Conservation (phyloP, 2,113 vertebrate species). For the Misgurnus mizolepis region DNA sequence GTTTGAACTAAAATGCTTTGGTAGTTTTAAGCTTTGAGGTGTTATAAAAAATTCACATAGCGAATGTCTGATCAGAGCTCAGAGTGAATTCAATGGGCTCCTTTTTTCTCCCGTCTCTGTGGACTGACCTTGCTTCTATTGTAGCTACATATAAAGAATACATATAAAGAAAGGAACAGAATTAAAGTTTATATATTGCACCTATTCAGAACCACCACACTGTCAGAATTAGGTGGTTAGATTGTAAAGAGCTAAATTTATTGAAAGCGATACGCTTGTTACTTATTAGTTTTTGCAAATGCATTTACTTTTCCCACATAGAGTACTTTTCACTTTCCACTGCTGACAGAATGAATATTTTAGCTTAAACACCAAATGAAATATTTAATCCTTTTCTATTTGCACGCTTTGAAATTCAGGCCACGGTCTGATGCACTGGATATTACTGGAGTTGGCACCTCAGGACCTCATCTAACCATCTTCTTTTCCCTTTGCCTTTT, state of each 20-base stretch:
- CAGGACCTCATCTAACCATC: not conserved
- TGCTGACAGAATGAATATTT: constrained; percentile 11
- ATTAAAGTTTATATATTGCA: not conserved
- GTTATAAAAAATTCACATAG: too few species aligned
- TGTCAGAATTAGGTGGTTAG: not conserved
- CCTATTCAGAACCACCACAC: not conserved
- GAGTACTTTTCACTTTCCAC: not conserved
- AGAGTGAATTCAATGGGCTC: too few species aligned
- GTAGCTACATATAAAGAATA: too few species aligned
- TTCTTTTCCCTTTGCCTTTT: constrained; percentile 5
- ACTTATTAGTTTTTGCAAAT: not conserved
- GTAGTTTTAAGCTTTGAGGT: too few species aligned
- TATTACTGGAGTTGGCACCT: not conserved
- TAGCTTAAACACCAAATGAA: constrained; percentile 9
- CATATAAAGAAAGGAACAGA: not conserved
- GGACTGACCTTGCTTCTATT: not conserved
- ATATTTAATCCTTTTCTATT: constrained; percentile 17
- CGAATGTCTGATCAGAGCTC: too few species aligned
- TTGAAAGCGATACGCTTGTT: not conserved
- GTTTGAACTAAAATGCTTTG: not conserved
- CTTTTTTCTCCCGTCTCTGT: not conserved
- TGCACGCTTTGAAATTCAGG: constrained; percentile 1
- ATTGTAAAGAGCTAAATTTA: not conserved
- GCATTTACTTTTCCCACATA: not conserved
- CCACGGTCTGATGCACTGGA: constrained; percentile 7